These are phyloP conservation scores for Lepus townsendii DNA, from an alignment of 2,797 vertebrate genomes.

Conservation along the genomic window DNA sequence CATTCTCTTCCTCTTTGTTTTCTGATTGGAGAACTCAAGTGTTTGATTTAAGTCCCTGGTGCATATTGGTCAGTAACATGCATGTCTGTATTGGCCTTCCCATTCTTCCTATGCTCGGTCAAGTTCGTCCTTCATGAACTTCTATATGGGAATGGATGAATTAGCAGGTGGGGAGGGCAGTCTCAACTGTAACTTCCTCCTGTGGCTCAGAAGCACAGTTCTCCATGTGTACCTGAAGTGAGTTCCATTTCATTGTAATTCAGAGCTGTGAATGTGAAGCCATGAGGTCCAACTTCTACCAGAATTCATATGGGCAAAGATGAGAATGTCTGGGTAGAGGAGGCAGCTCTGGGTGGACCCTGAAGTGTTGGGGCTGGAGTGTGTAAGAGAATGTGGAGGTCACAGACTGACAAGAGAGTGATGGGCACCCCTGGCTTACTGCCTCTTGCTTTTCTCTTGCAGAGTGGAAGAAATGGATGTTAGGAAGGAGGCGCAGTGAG, in stretches of 20 bases:
- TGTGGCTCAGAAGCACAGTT: too few species aligned
- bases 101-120: not conserved
- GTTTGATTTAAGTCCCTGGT: not conserved
- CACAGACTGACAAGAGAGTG: not conserved
- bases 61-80: not conserved
- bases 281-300: rapidly evolving
- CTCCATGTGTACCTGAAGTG: not conserved
- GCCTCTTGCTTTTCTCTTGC: not conserved
- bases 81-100: not conserved
- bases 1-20: not conserved
- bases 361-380: not conserved
- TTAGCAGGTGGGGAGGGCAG: not conserved
- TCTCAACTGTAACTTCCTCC: not conserved
- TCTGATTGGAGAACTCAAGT: not conserved
- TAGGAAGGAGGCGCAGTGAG: not conserved
- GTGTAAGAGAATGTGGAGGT: not conserved
- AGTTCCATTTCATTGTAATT: rapidly evolving
- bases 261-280: not conserved
- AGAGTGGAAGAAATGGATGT: not conserved
- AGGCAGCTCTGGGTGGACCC: not conserved
- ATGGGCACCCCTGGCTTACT: not conserved
- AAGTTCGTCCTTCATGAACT: not conserved
- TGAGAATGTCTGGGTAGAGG: not conserved
- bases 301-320: not conserved
- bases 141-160: not conserved